Percentiles rank a stretch among this genome's conserved stretches.
phyloP scores from a whole-genome alignment of 2,113 vertebrate species.

The Turnix velox region DNA sequence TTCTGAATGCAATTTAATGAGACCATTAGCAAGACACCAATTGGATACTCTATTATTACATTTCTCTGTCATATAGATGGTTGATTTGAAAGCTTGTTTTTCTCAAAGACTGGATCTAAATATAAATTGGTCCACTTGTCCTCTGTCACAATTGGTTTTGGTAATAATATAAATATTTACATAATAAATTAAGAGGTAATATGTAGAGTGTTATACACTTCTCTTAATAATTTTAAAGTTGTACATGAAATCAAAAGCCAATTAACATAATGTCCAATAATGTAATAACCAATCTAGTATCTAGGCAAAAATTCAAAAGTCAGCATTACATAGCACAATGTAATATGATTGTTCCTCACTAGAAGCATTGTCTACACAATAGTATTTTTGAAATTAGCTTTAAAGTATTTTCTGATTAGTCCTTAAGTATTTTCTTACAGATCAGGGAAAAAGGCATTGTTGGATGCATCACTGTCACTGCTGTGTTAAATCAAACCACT shows the following conservation, averaged over 20 bases:
- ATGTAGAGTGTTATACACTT: not conserved
- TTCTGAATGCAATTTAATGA: slow-evolving; percentile 17
- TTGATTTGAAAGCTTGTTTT: not conserved
- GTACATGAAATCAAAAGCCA: not conserved
- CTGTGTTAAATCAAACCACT: not conserved
- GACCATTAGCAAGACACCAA: not conserved
- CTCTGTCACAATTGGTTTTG: not conserved
- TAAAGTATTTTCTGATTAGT: not conserved
- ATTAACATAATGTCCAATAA: not conserved
- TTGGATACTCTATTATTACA: not conserved
- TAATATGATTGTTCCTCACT: not conserved
- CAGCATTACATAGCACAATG: not conserved
- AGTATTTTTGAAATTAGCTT: not conserved
- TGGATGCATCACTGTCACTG: not conserved
- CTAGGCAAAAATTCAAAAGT: not conserved
- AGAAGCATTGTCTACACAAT: not conserved
- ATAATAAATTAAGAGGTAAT: not conserved
- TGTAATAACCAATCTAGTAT: not conserved
- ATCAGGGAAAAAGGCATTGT: not conserved
- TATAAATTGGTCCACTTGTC: not conserved
- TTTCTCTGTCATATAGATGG: not conserved
- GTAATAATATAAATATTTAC: not conserved
- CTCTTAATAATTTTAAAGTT: not conserved
- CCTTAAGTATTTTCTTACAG: too few relatives aligned
- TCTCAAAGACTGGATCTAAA: not conserved